Evolutionary conservation across 2,113 vertebrate species (phyloP), one percentile per base, ranked within the genome.

Genomic region (Trinectes maculatus): DNA sequence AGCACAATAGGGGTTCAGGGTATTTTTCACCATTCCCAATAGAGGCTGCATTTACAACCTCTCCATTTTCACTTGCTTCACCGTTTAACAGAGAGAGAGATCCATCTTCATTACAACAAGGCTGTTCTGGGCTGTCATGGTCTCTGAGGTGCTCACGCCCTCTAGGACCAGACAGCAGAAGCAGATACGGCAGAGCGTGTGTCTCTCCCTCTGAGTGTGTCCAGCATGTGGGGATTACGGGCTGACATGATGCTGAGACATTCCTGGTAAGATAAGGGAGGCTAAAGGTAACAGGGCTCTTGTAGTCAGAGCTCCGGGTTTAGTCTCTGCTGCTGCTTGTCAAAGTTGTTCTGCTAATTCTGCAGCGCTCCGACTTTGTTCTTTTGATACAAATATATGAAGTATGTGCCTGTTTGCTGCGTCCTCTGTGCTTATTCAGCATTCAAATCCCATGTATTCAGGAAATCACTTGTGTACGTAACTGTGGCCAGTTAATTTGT

Each of bases 221-320:
- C 74, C 66, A 74, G 24, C 44, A 52, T 55, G 60, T 39, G 43
- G 15, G 63, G 84, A 87, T 82, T 88, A 85, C 18, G 28, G 25
- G 33, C 55, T 80, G 83, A 85, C 86, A 82, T 31, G 62, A 72
- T 18, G 57, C 60, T 74, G 79, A 86, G 52, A 63, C 82, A 64
- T 80, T 61, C 73, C 68, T 74, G 79, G 62, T 68, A 71, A 71
- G 61, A 89, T 86, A 82, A 82, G 59, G 19, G 33, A 68, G 62
- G 36, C 26, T 71, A 62, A 80, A 64, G 56, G 74, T 78, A 85
- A 24, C 51, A 26, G 31, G 28, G 58, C 53, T 71, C 48, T 61
- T 56, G 59, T 9, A 51, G 16, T 44, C 37, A 12, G 10, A 16
- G 29, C 9, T 65, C 55, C 31, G 55, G 55, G 31, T 74, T 76